Evolutionary conservation across 2,797 vertebrate genomes (phyloP), one percentile per base, ranked within the genome.

Genomic region (Melopsittacus undulatus): DNA sequence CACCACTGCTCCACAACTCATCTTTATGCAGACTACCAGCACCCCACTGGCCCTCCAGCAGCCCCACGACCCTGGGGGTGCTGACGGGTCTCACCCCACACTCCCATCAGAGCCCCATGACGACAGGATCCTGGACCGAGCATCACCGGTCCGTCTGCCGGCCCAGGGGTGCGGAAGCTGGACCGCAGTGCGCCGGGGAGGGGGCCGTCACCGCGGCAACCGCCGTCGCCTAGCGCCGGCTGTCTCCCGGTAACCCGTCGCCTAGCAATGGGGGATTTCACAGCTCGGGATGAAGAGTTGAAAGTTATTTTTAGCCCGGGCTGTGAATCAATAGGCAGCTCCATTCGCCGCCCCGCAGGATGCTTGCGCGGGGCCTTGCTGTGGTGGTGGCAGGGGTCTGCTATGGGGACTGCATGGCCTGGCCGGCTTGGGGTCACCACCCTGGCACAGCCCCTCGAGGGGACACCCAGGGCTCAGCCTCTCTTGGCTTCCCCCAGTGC

Each of bases 201-300:
- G 79, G 56, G 61, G 96, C 96, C n/a, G 97, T 99, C 98, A 87
- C 98, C 98, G 97, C 95, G 95, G 98, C 98, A 99, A 99, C 98
- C 95, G 82, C 95, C 93, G 98, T 98, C 98, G 98, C 99, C 92
- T 94, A 90, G 89, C 89, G 73, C 95, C 66, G 48, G 83, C 91
- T 95, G 98, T 99, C 98, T 98, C 99, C 98, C 98, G 94, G 98
- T 98, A 99, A 99, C 98, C 92, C 75, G 98, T 99, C 98, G 98
- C 99, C 72, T 94, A 93, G 90, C 94, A 93, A 96, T 96, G 94
- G 94, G 95, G 95, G 97, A 96, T 97, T 97, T 96, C 97, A 59
- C 94, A 89, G 97, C 95, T 96, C 96, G 94, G 97, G 97, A 97
- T 97, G 93, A 92, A 97, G 96, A 95, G 95, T 96, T 95, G 94